These are phyloP conservation scores for Microcebus jonahi DNA, from an alignment of 2,113 vertebrate species.

Conservation along the genomic window DNA sequence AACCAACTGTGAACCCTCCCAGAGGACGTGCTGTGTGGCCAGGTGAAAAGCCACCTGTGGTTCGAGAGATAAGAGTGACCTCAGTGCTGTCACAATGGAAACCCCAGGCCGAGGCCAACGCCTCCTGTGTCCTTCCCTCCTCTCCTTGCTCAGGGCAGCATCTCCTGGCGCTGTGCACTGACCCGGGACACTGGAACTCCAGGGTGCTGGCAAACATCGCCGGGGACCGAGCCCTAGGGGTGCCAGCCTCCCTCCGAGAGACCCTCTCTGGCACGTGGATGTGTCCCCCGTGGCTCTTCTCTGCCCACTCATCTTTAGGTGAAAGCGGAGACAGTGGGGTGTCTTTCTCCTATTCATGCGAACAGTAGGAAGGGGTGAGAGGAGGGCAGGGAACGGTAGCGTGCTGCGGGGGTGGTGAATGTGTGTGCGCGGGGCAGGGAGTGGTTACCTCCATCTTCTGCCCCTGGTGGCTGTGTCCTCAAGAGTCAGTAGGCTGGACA, in stretches of 20 bases:
- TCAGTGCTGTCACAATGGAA: fast-evolving
- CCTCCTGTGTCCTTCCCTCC: too few relatives aligned
- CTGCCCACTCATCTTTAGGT: neutral
- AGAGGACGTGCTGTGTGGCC: too few relatives aligned
- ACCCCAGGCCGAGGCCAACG: neutral
- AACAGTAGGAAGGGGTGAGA: neutral
- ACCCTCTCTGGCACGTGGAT: neutral
- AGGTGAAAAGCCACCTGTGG: neutral
- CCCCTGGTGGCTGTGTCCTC: too few relatives aligned
- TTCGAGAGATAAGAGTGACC: neutral
- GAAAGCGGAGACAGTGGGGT: neutral
- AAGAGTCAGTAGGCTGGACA: too few relatives aligned
- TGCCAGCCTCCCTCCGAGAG: neutral
- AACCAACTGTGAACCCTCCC: neutral
- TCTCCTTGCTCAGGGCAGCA: fast-evolving
- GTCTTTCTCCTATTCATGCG: neutral
- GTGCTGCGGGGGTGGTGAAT: too few relatives aligned
- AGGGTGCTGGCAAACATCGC: neutral
- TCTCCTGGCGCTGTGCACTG: fast-evolving
- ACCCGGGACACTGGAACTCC: fast-evolving
- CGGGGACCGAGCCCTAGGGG: fast-evolving
- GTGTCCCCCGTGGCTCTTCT: neutral
- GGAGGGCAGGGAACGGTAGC: fast-evolving
- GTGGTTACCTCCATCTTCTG: neutral
- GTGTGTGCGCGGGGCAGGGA: too few relatives aligned